Percentiles rank a stretch among this genome's conserved stretches.
These are phyloP conservation scores for Andrena fulva DNA, from an alignment of 2,888 invertebrate species.

Conservation along the genomic window DNA sequence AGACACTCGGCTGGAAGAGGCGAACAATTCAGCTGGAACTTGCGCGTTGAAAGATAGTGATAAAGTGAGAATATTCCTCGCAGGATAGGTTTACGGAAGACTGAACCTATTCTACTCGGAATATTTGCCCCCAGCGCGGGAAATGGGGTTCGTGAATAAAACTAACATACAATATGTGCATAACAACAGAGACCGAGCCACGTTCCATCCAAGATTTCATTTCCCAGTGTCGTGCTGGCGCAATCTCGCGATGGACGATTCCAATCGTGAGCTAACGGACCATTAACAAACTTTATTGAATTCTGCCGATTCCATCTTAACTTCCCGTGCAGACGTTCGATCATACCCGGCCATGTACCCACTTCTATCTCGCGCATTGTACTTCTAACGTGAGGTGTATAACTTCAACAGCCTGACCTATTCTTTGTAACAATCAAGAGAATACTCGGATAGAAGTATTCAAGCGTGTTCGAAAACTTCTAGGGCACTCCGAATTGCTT, in stretches of 20 bases:
- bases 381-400: background rate
- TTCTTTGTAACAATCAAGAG: background rate
- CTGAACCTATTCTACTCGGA: slow-evolving; percentile 19
- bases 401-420: background rate
- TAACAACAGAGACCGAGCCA: slow-evolving; percentile 5
- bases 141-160: slow-evolving; percentile 41
- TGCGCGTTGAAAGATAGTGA: slow-evolving; percentile 2
- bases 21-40: background rate
- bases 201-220: slow-evolving; percentile 35
- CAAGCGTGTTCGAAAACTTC: too few species aligned
- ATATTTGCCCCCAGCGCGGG: slow-evolving; percentile 13
- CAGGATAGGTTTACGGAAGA: slow-evolving; percentile 1
- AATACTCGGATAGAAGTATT: too few species aligned
- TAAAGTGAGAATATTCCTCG: background rate
- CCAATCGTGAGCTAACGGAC: slow-evolving; percentile 15
- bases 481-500: too few species aligned
- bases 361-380: background rate
- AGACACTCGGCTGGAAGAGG: background rate
- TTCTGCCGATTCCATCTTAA: slow-evolving; percentile 4
- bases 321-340: background rate
- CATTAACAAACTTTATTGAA: slow-evolving; percentile 36
- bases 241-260: background rate
- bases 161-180: background rate
- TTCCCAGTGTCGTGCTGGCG: slow-evolving; percentile 1
- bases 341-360: background rate